A percentile compares a stretch with the other conserved stretches of the same genome.
These are phyloP conservation scores for Enteromius trimaculatus DNA, from an alignment of 2,797 vertebrate species.

Conservation along the genomic window DNA sequence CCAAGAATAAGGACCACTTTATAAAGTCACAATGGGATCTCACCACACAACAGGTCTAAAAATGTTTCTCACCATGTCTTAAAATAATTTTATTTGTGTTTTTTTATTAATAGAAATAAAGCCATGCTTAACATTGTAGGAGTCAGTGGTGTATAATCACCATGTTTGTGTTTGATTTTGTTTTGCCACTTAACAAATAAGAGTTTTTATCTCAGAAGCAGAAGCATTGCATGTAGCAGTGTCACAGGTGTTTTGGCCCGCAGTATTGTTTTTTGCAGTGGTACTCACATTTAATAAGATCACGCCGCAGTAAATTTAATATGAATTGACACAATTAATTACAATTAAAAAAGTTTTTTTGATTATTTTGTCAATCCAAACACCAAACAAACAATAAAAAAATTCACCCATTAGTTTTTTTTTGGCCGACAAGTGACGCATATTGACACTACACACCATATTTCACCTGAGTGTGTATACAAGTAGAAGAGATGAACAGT, in stretches of 20 bases:
- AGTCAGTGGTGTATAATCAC: background rate
- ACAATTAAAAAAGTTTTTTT: too few species aligned
- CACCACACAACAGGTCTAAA: constrained; percentile 92
- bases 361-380: too few species aligned
- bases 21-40: constrained; percentile 97
- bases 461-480: background rate
- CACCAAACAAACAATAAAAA: background rate
- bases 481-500: background rate
- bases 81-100: background rate
- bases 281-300: background rate
- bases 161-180: background rate
- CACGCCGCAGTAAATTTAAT: background rate
- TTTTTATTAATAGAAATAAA: background rate
- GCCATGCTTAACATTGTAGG: background rate
- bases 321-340: background rate
- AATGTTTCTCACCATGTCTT: background rate
- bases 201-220: background rate
- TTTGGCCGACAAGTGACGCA: background rate
- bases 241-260: background rate
- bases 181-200: background rate
- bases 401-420: background rate
- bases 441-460: background rate
- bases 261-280: background rate
- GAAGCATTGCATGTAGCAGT: too few species aligned
- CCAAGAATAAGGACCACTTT: constrained; percentile 93